These are phyloP conservation scores for Tenebrio molitor DNA, from an alignment of 1,140 invertebrate species.

Conservation along the genomic window DNA sequence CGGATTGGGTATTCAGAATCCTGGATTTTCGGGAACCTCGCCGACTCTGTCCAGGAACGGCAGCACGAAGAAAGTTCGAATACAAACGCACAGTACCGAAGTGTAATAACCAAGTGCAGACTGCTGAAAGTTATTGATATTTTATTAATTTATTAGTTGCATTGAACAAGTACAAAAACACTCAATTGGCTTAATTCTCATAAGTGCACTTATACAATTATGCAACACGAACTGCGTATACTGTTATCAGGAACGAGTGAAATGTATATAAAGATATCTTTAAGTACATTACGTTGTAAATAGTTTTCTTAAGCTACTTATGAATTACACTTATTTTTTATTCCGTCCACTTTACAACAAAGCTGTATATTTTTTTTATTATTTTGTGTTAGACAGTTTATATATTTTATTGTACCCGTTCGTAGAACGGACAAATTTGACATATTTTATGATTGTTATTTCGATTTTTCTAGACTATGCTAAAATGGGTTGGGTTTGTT, in stretches of 20 bases:
- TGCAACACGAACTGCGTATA: slow-evolving; percentile 1
- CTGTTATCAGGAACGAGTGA: slow-evolving; percentile 3
- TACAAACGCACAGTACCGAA: slow-evolving; percentile 89
- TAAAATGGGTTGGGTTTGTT: slow-evolving; percentile 25
- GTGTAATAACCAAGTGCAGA: slow-evolving; percentile 70
- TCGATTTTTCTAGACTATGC: slow-evolving; percentile 32
- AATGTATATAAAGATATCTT: slow-evolving; percentile 30
- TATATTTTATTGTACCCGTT: slow-evolving; percentile 60
- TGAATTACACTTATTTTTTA: slow-evolving; percentile 39
- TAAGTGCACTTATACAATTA: slow-evolving; percentile 21
- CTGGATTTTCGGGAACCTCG: slow-evolving; percentile 84
- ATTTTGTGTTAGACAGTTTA: slow-evolving; percentile 59
- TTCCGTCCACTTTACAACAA: slow-evolving; percentile 50
- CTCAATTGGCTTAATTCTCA: slow-evolving; percentile 25
- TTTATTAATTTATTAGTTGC: slow-evolving; percentile 11
- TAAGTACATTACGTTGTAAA: slow-evolving; percentile 34
- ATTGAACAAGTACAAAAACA: slow-evolving; percentile 34
- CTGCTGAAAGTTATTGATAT: slow-evolving; percentile 2
- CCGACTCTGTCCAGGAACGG: slow-evolving; percentile 85
- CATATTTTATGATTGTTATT: slow-evolving; percentile 56
- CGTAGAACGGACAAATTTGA: slow-evolving; percentile 44
- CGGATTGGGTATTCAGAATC: slow-evolving; percentile 86
- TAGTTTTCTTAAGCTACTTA: slow-evolving; percentile 11
- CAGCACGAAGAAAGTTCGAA: slow-evolving; percentile 88
- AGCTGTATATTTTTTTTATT: slow-evolving; percentile 50